These are phyloP conservation scores for Bubo bubo DNA, from an alignment of 2,113 vertebrate genomes.

Conservation along the genomic window DNA sequence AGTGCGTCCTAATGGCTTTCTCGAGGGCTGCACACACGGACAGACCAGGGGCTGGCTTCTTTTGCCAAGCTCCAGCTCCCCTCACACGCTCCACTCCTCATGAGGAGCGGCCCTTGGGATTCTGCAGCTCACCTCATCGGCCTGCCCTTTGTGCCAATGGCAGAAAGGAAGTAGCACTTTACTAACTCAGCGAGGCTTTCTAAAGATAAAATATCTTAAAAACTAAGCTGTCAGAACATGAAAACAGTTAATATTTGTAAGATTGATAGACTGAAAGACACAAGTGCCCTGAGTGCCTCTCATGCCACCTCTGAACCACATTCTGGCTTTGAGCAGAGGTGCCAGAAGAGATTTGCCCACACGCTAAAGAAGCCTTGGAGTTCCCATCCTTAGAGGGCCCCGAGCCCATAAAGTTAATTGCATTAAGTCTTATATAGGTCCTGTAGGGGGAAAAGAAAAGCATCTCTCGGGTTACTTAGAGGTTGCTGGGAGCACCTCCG, in stretches of 20 bases:
- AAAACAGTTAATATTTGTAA: not conserved
- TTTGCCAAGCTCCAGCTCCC: rapidly evolving
- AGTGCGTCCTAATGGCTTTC: not conserved
- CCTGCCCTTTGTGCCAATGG: not conserved
- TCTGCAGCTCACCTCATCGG: rapidly evolving
- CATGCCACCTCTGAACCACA: rapidly evolving
- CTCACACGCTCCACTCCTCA: rapidly evolving
- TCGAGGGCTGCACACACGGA: rapidly evolving
- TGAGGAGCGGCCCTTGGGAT: rapidly evolving
- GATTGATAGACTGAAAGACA: not conserved
- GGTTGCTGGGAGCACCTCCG: not conserved
- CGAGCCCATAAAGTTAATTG: not conserved
- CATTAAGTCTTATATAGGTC: not conserved
- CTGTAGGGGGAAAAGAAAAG: not conserved
- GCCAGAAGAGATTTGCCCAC: not conserved
- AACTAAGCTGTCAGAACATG: not conserved
- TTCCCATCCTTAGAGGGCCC: not conserved
- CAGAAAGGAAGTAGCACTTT: not conserved
- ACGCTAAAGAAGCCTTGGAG: not conserved
- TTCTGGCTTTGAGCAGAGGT: not conserved
- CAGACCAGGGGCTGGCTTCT: not conserved
- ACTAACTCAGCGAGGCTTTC: not conserved
- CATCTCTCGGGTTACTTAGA: not conserved
- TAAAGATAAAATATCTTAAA: not conserved
- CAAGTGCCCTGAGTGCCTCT: not conserved